Percentiles rank a stretch among this genome's conserved stretches.
Evolutionary conservation across 2,113 vertebrate species (phyloP).

Genomic region (Garra rufa): DNA sequence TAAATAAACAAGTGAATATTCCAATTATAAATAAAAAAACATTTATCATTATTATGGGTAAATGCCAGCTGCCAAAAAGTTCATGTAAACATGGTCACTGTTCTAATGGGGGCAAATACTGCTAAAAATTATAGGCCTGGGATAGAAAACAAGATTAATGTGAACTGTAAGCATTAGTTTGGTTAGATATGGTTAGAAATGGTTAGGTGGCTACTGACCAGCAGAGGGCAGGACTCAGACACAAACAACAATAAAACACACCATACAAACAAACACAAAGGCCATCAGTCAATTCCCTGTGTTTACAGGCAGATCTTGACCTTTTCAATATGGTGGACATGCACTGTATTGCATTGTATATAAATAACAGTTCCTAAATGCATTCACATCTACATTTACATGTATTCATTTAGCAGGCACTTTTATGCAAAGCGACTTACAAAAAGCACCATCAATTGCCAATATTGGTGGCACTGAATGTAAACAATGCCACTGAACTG

Average conservation of each 20-base stretch:
- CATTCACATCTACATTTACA: background rate
- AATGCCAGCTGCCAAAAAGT: background rate
- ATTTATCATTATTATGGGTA: background rate
- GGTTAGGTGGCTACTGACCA: background rate
- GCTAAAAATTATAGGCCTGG: background rate
- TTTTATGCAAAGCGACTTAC: no score
- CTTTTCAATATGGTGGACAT: background rate
- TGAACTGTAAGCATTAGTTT: background rate
- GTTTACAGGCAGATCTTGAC: background rate
- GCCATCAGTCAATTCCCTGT: background rate
- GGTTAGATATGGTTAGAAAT: background rate
- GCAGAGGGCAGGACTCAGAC: constrained; percentile 21
- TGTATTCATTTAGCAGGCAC: no score
- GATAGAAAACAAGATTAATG: background rate
- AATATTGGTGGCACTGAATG: no score
- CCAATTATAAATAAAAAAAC: background rate
- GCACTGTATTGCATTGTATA: background rate
- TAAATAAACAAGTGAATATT: constrained; percentile 3
- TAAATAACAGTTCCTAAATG: background rate
- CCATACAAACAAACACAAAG: background rate
- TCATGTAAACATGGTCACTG: background rate
- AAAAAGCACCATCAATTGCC: no score
- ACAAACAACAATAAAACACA: constrained; percentile 4
- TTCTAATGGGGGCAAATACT: background rate
- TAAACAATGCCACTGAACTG: no score